A percentile compares a stretch with the other conserved stretches of the same genome.
phyloP scores from a whole-genome alignment of 1,140 invertebrate species.

The Yoshiicerus persimilis region DNA sequence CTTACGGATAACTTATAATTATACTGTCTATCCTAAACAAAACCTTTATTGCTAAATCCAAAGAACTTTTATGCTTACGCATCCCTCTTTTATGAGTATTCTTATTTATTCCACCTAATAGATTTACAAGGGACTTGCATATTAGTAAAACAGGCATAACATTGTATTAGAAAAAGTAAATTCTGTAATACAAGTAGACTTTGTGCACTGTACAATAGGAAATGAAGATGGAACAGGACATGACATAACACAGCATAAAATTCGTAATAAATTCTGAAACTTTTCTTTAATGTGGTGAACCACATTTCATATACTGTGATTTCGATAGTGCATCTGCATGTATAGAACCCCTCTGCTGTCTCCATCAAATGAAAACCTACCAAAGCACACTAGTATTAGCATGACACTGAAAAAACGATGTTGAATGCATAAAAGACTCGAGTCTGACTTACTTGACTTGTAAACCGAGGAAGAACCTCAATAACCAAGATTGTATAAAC shows the following conservation, averaged over 20 bases:
- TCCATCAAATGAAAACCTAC: not conserved
- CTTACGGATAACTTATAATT: too few species aligned
- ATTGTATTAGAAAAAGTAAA: not conserved
- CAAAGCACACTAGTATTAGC: too few species aligned
- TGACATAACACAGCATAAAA: not conserved
- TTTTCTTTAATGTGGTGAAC: not conserved
- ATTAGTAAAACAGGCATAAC: not conserved
- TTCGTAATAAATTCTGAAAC: not conserved
- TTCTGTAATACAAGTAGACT: not conserved
- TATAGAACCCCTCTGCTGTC: not conserved
- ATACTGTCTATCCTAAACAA: too few species aligned
- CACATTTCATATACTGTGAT: not conserved
- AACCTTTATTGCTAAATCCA: not conserved
- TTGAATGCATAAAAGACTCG: not conserved
- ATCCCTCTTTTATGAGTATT: not conserved
- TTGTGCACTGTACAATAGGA: not conserved
- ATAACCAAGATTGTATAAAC: not conserved
- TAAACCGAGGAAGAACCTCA: not conserved
- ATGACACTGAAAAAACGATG: not conserved
- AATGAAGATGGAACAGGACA: not conserved
- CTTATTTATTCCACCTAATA: not conserved
- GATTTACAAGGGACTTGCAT: not conserved
- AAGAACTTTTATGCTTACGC: too few species aligned
- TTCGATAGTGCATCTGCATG: not conserved
- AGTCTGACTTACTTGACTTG: not conserved